Evolutionary conservation across 2,113 vertebrate genomes (phyloP).

Genomic region (Phylloscopus trochiloides): DNA sequence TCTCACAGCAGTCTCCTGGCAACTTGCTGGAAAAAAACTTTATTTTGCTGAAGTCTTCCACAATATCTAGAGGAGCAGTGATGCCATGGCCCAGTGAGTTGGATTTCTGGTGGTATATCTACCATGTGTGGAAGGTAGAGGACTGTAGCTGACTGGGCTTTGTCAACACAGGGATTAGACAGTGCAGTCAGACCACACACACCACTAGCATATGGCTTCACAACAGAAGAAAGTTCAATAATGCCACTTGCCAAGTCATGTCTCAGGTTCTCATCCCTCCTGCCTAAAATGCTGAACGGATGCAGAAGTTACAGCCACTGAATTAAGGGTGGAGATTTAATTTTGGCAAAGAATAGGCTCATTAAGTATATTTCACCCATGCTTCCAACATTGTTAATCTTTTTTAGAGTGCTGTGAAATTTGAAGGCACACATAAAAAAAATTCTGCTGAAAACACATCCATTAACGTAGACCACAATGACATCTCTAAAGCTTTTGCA

Average conservation of each 20-base stretch:
- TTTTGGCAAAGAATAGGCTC: slow-evolving; percentile 41
- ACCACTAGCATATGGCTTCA: neutral
- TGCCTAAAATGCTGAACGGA: neutral
- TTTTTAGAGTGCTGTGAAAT: slow-evolving; percentile 44
- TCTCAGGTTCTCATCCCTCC: neutral
- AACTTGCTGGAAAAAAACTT: neutral
- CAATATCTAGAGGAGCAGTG: neutral
- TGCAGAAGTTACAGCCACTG: neutral
- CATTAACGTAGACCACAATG: neutral
- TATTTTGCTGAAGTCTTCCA: neutral
- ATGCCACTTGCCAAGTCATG: rapidly evolving
- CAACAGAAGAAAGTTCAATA: neutral
- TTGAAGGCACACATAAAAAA: neutral
- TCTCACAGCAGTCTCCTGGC: neutral
- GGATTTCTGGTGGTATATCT: too few species aligned
- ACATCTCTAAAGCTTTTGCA: slow-evolving; percentile 21
- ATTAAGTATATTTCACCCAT: slow-evolving; percentile 41
- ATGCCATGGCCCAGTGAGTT: neutral
- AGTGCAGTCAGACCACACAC: neutral
- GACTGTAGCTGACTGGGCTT: neutral
- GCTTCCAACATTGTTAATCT: slow-evolving; percentile 50
- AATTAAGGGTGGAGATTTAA: slow-evolving; percentile 7
- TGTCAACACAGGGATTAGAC: neutral
- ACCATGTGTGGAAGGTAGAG: neutral
- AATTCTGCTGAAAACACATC: neutral